Evolutionary conservation across 2,888 invertebrate genomes (phyloP), one percentile per base, ranked within the genome.

Genomic region (Galeruca laticollis): DNA sequence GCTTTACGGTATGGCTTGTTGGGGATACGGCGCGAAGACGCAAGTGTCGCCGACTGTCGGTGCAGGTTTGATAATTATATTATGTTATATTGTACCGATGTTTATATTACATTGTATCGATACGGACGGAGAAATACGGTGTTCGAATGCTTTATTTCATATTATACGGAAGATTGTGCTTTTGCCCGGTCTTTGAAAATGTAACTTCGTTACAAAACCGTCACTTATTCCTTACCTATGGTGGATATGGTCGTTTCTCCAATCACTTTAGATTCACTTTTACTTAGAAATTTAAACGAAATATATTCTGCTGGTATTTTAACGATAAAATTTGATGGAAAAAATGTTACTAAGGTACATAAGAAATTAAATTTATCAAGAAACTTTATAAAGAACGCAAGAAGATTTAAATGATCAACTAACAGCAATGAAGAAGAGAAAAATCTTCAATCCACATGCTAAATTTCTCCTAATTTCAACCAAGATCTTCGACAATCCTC

Each of bases 381-480:
- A 54, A 63, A 59, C 8, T 68, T 61, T 43, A 71, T 73, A n/a
- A 40, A 65, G 49, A 52, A 56, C 40, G 0, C 51, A 59, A 60
- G 33, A 33, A 18, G 69, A 70, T 37, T 31, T 73, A 43, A 15
- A 51, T 20, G 11, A 51, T 9, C 62, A 54, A 26, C 37, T 73
- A 13, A 10, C 26, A 4, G 21, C 6, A 10, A 56, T 71, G 31
- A 68, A 59, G 49, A 56, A 18, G 9, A 18, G 56, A 18, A 20
- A 9, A 21, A 31, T 64, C 13, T 60, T 60, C 18, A 77, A 78
- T 62, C 75, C 75, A 4, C 77, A 75, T 21, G 78, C 77, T 1
- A 75, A 72, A 35, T 77, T 77, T 67, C 40, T 78, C 37, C 67
- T 83, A 6, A 74, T 82, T 10, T 77, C 80, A 2, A 68, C 77